A percentile compares a stretch with the other conserved stretches of the same genome.
Evolutionary conservation across 2,888 invertebrate species (phyloP).

Genomic region (Tenthredo notha): DNA sequence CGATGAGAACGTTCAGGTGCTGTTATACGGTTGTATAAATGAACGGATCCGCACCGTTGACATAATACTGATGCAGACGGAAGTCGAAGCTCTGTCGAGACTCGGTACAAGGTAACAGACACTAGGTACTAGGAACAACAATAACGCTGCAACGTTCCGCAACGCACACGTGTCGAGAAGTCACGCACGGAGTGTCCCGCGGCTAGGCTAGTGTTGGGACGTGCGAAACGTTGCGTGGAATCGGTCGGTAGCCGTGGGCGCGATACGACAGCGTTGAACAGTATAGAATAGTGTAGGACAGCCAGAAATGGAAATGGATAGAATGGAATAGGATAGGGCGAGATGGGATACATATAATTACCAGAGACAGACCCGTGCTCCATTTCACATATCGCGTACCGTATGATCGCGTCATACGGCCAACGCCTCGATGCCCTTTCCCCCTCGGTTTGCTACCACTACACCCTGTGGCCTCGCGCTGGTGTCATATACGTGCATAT

Average conservation of each 20-base stretch:
- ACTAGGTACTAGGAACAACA: constrained; percentile 38
- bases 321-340: constrained; percentile 65
- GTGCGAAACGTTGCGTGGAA: constrained; percentile 62
- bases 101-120: constrained; percentile 22
- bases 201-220: constrained; percentile 50
- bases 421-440: constrained; percentile 67
- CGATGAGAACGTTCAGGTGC: not conserved
- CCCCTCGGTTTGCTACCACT: not conserved
- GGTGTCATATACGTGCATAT: not conserved
- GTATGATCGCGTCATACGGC: constrained; percentile 74
- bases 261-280: constrained; percentile 47
- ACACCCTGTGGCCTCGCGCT: not conserved
- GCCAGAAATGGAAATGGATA: constrained; percentile 19
- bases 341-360: constrained; percentile 75
- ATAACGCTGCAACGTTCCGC: constrained; percentile 51
- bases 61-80: constrained; percentile 35
- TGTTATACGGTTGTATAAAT: not conserved
- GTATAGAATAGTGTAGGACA: not conserved
- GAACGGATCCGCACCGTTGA: constrained; percentile 7
- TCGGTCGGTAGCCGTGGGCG: constrained; percentile 63
- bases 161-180: constrained; percentile 47
- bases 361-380: constrained; percentile 70
- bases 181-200: constrained; percentile 50
- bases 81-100: constrained; percentile 30
- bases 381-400: constrained; percentile 75